phyloP scores from a whole-genome alignment of 2,888 invertebrate species.

The Platynereis dumerilii region DNA sequence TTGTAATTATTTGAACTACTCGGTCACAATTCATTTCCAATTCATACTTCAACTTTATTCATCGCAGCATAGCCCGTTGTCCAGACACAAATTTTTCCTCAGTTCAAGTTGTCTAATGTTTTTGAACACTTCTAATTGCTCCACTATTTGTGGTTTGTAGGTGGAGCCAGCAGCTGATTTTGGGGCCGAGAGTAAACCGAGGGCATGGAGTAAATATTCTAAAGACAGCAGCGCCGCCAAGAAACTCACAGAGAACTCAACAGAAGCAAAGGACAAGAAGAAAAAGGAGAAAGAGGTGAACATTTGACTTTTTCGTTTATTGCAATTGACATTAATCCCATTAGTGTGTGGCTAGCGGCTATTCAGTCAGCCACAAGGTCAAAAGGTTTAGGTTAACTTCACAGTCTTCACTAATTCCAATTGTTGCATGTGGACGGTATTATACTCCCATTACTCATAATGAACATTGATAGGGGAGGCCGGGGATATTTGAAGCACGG shows the following conservation, averaged over 20 bases:
- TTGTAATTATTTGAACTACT: neutral
- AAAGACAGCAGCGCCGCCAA: constrained; percentile 76
- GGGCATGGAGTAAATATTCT: constrained; percentile 93
- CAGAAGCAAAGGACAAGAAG: constrained; percentile 6
- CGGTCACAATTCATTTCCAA: neutral
- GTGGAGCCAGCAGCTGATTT: constrained; percentile 65
- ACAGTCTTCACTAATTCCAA: too few relatives aligned
- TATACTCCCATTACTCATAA: too few relatives aligned
- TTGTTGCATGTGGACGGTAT: too few relatives aligned
- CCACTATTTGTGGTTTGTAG: constrained; percentile 45
- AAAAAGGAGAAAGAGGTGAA: constrained; percentile 12
- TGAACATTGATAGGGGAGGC: too few relatives aligned
- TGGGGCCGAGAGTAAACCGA: constrained; percentile 72
- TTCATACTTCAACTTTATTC: neutral
- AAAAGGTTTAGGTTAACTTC: too few relatives aligned
- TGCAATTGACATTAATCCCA: too few relatives aligned
- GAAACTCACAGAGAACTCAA: constrained; percentile 10
- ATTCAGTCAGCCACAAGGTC: too few relatives aligned
- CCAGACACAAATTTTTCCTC: neutral
- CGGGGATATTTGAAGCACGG: too few relatives aligned
- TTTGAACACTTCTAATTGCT: too few relatives aligned
- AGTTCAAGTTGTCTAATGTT: too few relatives aligned
- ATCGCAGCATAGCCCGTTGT: neutral
- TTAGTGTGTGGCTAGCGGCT: too few relatives aligned
- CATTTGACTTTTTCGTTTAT: too few relatives aligned